Conservation (phyloP, 1,140 invertebrate genomes). For the Scaptomyza hsui region DNA sequence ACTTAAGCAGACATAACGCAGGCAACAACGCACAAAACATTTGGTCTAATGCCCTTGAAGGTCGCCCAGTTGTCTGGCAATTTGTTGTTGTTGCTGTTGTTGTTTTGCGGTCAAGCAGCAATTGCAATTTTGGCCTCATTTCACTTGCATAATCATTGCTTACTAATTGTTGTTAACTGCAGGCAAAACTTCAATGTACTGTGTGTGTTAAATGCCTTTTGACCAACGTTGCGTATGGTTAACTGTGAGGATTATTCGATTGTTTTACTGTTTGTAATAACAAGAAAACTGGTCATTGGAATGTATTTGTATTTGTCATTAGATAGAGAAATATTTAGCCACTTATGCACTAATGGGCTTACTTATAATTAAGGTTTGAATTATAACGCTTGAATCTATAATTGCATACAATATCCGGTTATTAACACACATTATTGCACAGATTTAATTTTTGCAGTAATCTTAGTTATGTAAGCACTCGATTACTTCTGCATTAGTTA, state of each 20-base stretch:
- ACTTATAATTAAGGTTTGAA: background rate
- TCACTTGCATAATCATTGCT: slow-evolving; percentile 56
- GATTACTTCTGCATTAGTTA: background rate
- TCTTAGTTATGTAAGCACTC: too few species aligned
- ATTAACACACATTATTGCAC: background rate
- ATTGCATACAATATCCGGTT: background rate
- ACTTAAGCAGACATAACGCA: background rate
- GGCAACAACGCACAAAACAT: slow-evolving; percentile 26
- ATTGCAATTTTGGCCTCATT: slow-evolving; percentile 51
- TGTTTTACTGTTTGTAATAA: slow-evolving; percentile 14
- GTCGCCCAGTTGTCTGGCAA: slow-evolving; percentile 53
- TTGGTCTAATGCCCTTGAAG: slow-evolving; percentile 54
- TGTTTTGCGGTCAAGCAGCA: slow-evolving; percentile 31
- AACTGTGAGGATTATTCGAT: slow-evolving; percentile 9
- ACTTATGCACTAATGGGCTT: slow-evolving; percentile 27
- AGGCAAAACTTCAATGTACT: slow-evolving; percentile 16
- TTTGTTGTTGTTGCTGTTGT: slow-evolving; percentile 18
- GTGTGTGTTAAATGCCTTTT: slow-evolving; percentile 9
- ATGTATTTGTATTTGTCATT: background rate
- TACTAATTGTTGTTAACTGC: slow-evolving; percentile 68
- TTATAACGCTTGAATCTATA: too few species aligned
- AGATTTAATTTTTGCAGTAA: too few species aligned
- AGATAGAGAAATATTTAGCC: background rate
- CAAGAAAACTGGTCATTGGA: background rate
- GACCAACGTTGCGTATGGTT: background rate